Evolutionary conservation across 2,797 vertebrate species (phyloP).

Genomic region (Orestias chungarensis): DNA sequence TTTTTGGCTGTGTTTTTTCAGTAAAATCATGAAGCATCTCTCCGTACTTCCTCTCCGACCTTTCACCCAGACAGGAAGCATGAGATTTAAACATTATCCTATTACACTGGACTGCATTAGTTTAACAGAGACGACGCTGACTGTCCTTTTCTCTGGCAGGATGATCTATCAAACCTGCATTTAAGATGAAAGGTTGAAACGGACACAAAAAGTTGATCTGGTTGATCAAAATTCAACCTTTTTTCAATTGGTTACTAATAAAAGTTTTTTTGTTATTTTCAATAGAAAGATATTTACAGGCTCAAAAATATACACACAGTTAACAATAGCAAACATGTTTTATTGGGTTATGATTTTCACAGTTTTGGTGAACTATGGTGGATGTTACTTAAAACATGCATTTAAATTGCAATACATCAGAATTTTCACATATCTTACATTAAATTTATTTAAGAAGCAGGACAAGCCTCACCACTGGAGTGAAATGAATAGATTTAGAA

Average conservation of each 20-base stretch:
- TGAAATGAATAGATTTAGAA: conserved; percentile 21
- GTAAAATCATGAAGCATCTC: conserved; percentile 1
- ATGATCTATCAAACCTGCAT: conserved; percentile 16
- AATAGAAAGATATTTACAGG: conserved; percentile 17
- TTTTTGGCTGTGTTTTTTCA: conserved; percentile 5
- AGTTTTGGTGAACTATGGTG: conserved; percentile 14
- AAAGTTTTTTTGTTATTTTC: too few relatives aligned
- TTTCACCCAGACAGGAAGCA: conserved; percentile 38
- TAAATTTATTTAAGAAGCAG: conserved; percentile 7
- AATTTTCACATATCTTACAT: conserved; percentile 7
- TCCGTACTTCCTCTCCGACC: conserved; percentile 31
- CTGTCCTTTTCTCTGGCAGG: conserved; percentile 7
- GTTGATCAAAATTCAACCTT: conserved; percentile 29
- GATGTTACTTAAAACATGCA: conserved; percentile 19
- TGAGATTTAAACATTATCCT: conserved; percentile 57
- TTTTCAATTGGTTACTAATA: too few relatives aligned
- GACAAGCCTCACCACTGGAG: conserved; percentile 21
- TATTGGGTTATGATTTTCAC: conserved; percentile 11
- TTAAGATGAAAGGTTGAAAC: conserved; percentile 9
- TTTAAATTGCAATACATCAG: conserved; percentile 7
- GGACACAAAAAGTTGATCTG: conserved; percentile 42
- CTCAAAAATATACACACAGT: conserved; percentile 33
- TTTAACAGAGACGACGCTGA: conserved; percentile 26
- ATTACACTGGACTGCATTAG: conserved; percentile 45
- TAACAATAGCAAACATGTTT: conserved; percentile 46